Base-by-base conservation (phyloP, 2,888 invertebrate species). In the Chloromyia formosa region DNA sequence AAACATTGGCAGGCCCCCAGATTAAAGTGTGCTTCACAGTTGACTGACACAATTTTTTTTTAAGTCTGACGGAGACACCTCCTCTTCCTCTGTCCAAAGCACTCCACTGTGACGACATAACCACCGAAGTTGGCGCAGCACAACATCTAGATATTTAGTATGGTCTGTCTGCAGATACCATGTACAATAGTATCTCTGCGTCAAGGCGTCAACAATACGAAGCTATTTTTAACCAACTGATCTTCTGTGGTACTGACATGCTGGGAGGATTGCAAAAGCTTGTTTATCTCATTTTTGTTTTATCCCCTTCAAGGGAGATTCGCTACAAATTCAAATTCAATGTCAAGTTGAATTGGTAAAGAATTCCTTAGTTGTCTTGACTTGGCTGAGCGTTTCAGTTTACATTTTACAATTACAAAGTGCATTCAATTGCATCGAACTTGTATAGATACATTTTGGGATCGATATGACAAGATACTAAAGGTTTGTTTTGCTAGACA, bases 141-240 rank as follows among this genome's bases (percentile, higher is more conserved):
- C 2, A 16, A 4, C 53, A 53, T 14, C 14, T 12, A 53, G 53
- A 14, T 53, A 53, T 16, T 16, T 16, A 53, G 53, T 16, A 53
- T 53, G 45, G 14, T 14, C 16, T n/a, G 42, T 20, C 62, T 18
- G 16, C 18, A 14, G 35, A 27, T 60, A 35, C 12, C 12, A 42
- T 4, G 18, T 62, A 58, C 20, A 7, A 60, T 60, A 20, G 4
- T 58, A 23, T 9, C 60, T 60, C 40, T 9, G 62, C 42, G 40
- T n/a, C 62, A 16, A 64, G 20, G 42, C 14, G 16, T 27, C 14
- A n/a, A 61, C 27, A n/a, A 18, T 42, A 16, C 35, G 1, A 49
- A 9, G 66, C 66, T 66, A 66, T 66, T 66, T 66, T 66, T 66
- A 66, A 45, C 49, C 66, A 49, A 3, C 22, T 49, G 16, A n/a